Conservation (phyloP, 2,797 vertebrate genomes). For the Eremophila alpestris region DNA sequence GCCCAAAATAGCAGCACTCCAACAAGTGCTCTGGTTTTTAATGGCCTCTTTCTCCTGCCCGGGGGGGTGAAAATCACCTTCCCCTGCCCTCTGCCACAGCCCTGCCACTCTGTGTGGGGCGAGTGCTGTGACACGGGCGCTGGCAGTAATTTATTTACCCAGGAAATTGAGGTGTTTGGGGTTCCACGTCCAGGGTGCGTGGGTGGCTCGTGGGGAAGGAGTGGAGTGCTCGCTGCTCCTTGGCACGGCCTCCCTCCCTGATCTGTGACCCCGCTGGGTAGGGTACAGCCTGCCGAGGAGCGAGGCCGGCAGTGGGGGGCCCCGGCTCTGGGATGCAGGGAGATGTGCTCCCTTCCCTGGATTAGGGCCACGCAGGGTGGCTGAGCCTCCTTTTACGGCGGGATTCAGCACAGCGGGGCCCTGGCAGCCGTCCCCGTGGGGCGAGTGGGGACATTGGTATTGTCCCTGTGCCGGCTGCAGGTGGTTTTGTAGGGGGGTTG, state of each 20-base stretch:
- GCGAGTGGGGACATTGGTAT: background rate
- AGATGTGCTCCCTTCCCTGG: background rate
- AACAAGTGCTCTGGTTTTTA: constrained; percentile 57
- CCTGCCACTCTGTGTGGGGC: fast-evolving
- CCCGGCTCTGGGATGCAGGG: background rate
- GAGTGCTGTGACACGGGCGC: background rate
- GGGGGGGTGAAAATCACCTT: constrained; percentile 19
- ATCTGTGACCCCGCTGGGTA: background rate
- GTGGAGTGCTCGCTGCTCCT: background rate
- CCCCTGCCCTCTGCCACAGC: constrained; percentile 31
- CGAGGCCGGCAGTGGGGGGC: background rate
- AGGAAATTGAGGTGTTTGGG: background rate
- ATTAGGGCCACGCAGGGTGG: background rate
- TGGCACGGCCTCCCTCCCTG: background rate
- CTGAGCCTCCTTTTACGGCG: constrained; percentile 45
- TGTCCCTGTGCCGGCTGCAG: background rate
- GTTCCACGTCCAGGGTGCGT: background rate
- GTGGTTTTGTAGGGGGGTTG: background rate
- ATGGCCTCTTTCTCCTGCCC: constrained; percentile 18
- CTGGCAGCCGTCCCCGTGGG: background rate
- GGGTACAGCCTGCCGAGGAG: fast-evolving
- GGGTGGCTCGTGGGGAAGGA: background rate
- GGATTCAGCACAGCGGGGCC: background rate
- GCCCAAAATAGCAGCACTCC: constrained; percentile 39
- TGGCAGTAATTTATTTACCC: background rate